These are phyloP conservation scores for Maniola hyperantus DNA, from an alignment of 2,888 invertebrate species.

Conservation along the genomic window DNA sequence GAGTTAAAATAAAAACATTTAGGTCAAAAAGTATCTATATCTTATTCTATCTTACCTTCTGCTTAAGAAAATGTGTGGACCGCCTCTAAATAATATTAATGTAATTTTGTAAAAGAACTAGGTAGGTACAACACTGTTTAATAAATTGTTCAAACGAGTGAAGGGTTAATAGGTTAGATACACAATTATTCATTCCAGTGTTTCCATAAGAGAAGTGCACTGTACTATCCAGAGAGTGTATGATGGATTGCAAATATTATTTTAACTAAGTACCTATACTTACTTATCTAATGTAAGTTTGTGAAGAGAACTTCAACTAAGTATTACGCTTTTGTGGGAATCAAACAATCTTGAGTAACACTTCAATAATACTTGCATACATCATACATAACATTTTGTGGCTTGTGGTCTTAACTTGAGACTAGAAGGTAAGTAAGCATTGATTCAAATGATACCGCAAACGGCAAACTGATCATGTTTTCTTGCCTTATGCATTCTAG, in stretches of 20 bases:
- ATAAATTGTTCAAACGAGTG: too few species aligned
- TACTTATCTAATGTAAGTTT: constrained; percentile 1
- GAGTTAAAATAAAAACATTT: too few species aligned
- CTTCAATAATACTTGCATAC: constrained; percentile 32
- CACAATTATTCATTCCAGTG: neutral
- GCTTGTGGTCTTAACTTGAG: constrained; percentile 38
- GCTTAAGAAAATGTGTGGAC: too few species aligned
- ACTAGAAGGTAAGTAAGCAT: constrained; percentile 23
- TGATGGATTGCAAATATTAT: constrained; percentile 9
- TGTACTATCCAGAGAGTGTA: neutral
- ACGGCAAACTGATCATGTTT: constrained; percentile 40
- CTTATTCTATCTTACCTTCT: too few species aligned
- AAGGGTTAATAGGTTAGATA: neutral
- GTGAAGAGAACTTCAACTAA: neutral
- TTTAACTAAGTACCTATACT: neutral
- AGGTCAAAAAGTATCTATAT: too few species aligned
- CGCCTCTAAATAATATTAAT: too few species aligned
- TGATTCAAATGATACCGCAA: constrained; percentile 38
- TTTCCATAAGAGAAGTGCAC: neutral
- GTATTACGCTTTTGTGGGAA: constrained; percentile 9
- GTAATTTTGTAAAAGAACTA: too few species aligned
- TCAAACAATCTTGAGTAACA: constrained; percentile 21
- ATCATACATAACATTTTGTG: constrained; percentile 29
- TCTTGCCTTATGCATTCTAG: constrained; percentile 17
- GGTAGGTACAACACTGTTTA: too few species aligned